phyloP scores from a whole-genome alignment of 2,113 vertebrate genomes.

The Phylloscopus trochiloides region DNA sequence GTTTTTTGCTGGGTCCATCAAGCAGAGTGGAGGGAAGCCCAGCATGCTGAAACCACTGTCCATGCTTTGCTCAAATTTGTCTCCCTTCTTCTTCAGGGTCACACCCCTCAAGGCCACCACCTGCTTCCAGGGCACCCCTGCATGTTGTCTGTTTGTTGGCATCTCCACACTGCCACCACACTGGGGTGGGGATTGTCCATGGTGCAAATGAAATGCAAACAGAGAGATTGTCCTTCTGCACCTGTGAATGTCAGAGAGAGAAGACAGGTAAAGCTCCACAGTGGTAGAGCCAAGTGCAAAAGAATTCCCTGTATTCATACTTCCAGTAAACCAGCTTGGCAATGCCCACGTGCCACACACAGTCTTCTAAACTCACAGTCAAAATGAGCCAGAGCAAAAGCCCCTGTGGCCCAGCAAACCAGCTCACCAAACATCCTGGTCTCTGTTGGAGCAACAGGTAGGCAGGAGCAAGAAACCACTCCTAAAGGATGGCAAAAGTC shows the following conservation, averaged over 20 bases:
- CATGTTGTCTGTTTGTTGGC: background rate
- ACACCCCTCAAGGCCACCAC: fast-evolving
- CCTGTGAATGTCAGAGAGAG: background rate
- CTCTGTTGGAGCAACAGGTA: background rate
- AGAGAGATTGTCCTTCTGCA: fast-evolving
- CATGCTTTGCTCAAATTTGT: background rate
- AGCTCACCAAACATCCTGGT: background rate
- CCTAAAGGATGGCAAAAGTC: background rate
- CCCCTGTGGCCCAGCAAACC: background rate
- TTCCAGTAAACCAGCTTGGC: background rate
- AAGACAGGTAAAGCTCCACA: background rate
- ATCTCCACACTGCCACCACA: fast-evolving
- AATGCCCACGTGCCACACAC: background rate
- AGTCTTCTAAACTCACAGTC: background rate
- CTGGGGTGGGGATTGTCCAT: background rate
- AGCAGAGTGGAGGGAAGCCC: background rate
- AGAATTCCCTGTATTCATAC: background rate
- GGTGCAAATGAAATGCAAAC: background rate
- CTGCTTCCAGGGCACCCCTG: background rate
- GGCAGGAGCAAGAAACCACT: background rate
- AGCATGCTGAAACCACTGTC: background rate
- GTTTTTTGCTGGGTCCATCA: background rate
- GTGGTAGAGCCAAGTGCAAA: background rate
- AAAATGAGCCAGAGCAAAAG: background rate
- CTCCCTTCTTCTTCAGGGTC: background rate